A percentile compares a stretch with the other conserved stretches of the same genome.
phyloP scores from a whole-genome alignment of 2,113 vertebrate species.

The Python bivittatus region DNA sequence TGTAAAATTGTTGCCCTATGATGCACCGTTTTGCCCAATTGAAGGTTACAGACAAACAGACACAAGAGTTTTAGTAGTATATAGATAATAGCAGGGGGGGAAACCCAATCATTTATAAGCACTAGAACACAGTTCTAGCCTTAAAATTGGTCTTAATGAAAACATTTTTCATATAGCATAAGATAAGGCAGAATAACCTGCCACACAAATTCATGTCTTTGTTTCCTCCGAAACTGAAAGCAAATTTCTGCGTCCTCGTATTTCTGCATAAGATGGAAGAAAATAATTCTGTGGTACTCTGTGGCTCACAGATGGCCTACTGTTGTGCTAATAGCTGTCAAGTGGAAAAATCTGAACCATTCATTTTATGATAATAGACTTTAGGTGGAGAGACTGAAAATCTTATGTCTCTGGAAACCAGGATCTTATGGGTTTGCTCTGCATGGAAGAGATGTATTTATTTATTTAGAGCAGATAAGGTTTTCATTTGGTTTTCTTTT shows the following conservation, averaged over 20 bases:
- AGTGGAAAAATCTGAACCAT: not conserved
- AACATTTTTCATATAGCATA: not conserved
- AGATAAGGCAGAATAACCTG: not conserved
- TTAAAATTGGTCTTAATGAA: not conserved
- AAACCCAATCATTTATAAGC: not conserved
- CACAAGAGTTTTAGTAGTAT: no score
- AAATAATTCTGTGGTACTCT: not conserved
- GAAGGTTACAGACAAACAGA: no score
- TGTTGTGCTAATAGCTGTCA: not conserved
- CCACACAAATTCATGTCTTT: not conserved
- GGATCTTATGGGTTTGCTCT: not conserved
- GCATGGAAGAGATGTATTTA: not conserved
- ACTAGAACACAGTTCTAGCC: not conserved
- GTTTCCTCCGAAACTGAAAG: not conserved
- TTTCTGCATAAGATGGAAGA: not conserved
- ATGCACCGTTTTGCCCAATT: no score
- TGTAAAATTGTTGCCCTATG: no score
- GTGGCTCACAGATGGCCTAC: not conserved
- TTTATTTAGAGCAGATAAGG: not conserved
- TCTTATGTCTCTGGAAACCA: not conserved
- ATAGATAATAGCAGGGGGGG: not conserved
- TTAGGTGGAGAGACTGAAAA: not conserved
- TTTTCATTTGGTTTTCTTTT: not conserved
- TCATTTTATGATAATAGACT: not conserved
- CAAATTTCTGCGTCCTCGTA: not conserved